Evolutionary conservation across 2,113 vertebrate genomes (phyloP).

Genomic region (Arothron firmamentum): DNA sequence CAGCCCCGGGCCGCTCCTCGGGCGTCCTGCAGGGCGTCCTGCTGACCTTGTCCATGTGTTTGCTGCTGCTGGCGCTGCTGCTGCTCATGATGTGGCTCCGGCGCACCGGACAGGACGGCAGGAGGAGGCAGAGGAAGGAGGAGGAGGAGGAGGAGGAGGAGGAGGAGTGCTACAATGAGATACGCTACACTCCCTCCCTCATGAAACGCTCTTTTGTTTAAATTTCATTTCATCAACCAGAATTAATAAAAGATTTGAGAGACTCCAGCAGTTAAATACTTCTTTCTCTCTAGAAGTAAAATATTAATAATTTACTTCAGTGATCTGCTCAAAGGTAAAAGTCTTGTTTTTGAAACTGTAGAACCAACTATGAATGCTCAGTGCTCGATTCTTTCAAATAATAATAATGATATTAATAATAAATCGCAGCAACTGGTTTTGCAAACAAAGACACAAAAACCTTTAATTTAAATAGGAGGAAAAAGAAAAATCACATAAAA

Average conservation of each 20-base stretch:
- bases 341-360: too few species aligned
- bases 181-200: conserved; percentile 64
- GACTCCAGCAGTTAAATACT: too few species aligned
- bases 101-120: conserved; percentile 50
- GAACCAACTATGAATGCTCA: too few species aligned
- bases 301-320: too few species aligned
- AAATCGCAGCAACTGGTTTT: conserved; percentile 38
- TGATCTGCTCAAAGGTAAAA: too few species aligned
- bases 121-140: conserved; percentile 38
- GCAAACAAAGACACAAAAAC: conserved; percentile 77
- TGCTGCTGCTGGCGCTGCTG: conserved; percentile 71
- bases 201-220: conserved; percentile 77
- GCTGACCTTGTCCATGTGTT: conserved; percentile 73
- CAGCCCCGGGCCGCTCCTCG: conserved; percentile 54
- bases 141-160: conserved; percentile 56
- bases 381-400: too few species aligned
- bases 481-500: conserved; percentile 57
- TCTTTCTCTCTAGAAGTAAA: too few species aligned
- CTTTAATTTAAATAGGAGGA: conserved; percentile 80
- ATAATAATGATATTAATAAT: conserved; percentile 12
- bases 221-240: conserved; percentile 15
- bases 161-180: conserved; percentile 69
- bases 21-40: conserved; percentile 73
- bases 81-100: conserved; percentile 75
- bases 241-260: not conserved